Base-by-base conservation (phyloP, 2,797 vertebrate genomes). In the Knipowitschia caucasica region DNA sequence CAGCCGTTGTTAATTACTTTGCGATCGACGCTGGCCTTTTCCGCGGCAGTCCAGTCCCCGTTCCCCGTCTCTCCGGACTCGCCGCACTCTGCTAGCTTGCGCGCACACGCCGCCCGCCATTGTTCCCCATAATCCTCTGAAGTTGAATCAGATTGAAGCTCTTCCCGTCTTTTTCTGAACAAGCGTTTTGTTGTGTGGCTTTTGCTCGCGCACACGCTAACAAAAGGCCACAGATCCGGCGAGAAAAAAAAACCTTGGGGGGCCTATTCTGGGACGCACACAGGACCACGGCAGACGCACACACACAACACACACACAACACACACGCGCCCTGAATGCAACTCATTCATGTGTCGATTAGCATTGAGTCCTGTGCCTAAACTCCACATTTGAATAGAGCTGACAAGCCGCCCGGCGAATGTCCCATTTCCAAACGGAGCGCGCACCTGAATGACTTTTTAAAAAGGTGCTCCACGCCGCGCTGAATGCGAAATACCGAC, bases 1-100 rank as follows among this genome's bases (percentile, higher is more conserved):
- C 80, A 59, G 73, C 85, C 75, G 73, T 73, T 71, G 81, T 89
- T 89, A 89, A 89, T 89, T 87, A 89, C 85, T 83, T 82, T 71
- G 77, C 86, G 82, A 84, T n/a, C 70, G 77, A 82, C 82, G 78
- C 75, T 85, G 86, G 80, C 85, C 86, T 88, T 44, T 87, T 86
- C 77, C 82, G 62, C 67, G 83, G 84, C 79, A 75, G 68, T 86
- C 85, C 83, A 75, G 77, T 80, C 80, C 74, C 74, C 74, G n/a
- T n/a, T n/a, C n/a, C n/a, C n/a, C n/a, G n/a, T n/a, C 73, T 63
- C 78, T 83, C 61, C 17, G 38, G 73, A 78, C 69, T 29, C 45
- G 30, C 45, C 45, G 20, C 44, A 20, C 24, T 3, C 42, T 51
- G 44, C n/a, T 21, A 10, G 30, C 30, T 39, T n/a, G n/a, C n/a